Evolutionary conservation across 2,888 invertebrate genomes (phyloP).

Genomic region (Amphiduros pacificus): DNA sequence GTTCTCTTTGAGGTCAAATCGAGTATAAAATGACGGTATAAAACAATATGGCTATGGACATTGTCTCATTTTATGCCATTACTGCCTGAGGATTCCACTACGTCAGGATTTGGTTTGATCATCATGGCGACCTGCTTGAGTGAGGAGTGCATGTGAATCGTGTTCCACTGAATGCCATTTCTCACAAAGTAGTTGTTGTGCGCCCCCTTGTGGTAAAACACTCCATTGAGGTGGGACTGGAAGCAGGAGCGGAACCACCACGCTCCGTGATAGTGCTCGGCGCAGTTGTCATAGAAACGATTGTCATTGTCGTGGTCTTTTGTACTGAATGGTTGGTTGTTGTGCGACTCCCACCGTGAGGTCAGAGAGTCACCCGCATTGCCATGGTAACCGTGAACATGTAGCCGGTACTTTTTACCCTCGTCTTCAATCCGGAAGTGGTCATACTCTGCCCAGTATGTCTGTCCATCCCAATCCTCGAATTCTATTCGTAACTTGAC

Average conservation of each 20-base stretch:
- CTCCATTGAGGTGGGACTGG: slow-evolving; percentile 55
- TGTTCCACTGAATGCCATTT: slow-evolving; percentile 57
- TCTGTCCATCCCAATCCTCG: slow-evolving; percentile 81
- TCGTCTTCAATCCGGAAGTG: slow-evolving; percentile 72
- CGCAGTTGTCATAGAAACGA: slow-evolving; percentile 56
- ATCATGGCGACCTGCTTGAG: slow-evolving; percentile 52
- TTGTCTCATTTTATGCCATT: too few species aligned
- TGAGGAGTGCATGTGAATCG: slow-evolving; percentile 52
- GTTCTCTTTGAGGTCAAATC: too few species aligned
- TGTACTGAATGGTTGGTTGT: slow-evolving; percentile 88
- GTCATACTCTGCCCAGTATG: slow-evolving; percentile 80
- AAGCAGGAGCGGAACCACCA: slow-evolving; percentile 59
- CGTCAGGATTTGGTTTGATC: slow-evolving; percentile 39
- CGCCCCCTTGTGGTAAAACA: slow-evolving; percentile 50
- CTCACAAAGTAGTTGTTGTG: slow-evolving; percentile 54
- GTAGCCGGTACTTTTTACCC: slow-evolving; percentile 74
- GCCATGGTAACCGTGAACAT: slow-evolving; percentile 76
- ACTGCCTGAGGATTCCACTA: too few species aligned
- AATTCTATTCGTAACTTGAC: slow-evolving; percentile 81
- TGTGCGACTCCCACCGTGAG: slow-evolving; percentile 70
- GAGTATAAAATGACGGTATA: too few species aligned
- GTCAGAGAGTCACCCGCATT: slow-evolving; percentile 85
- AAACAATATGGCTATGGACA: too few species aligned
- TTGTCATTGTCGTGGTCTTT: slow-evolving; percentile 86
- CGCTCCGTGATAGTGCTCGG: slow-evolving; percentile 50